Conservation (phyloP, 1,140 invertebrate genomes). For the Coelopa frigida region DNA sequence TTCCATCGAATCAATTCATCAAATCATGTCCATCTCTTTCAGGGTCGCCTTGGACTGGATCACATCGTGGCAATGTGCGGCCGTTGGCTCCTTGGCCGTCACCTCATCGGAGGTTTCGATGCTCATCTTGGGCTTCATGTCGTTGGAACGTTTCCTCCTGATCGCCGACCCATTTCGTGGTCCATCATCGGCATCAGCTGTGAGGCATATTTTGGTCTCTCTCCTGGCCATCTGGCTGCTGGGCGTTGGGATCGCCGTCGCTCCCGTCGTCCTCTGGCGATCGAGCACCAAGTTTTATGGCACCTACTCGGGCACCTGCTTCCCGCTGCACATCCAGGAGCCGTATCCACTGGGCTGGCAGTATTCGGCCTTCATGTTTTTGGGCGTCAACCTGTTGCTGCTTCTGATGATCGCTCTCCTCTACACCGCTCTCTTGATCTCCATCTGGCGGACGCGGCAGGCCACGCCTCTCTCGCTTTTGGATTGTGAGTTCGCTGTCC, state of each 20-base stretch:
- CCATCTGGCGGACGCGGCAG: conserved; percentile 55
- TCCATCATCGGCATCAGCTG: conserved; percentile 49
- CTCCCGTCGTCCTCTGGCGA: conserved; percentile 61
- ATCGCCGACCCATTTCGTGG: conserved; percentile 62
- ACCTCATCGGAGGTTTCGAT: conserved; percentile 68
- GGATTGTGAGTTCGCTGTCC: conserved; percentile 59
- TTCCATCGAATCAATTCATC: background rate
- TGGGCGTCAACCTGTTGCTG: conserved; percentile 59
- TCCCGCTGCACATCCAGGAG: conserved; percentile 66
- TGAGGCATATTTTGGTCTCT: conserved; percentile 48
- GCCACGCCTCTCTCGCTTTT: conserved; percentile 53
- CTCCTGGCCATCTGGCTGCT: conserved; percentile 54
- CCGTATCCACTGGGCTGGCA: conserved; percentile 64
- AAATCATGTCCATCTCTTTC: background rate
- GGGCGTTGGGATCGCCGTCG: conserved; percentile 55
- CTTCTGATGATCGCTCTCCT: conserved; percentile 56
- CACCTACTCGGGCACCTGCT: conserved; percentile 56
- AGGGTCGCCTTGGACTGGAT: conserved; percentile 59
- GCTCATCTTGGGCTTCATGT: conserved; percentile 68
- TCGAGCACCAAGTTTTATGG: conserved; percentile 63
- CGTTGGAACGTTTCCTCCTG: conserved; percentile 64
- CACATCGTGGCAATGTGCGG: conserved; percentile 58
- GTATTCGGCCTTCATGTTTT: conserved; percentile 66
- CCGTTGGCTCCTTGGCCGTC: conserved; percentile 59
- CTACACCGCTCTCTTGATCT: conserved; percentile 59